These are phyloP conservation scores for Spheniscus mendiculus DNA, from an alignment of 2,113 vertebrate genomes.

Conservation along the genomic window DNA sequence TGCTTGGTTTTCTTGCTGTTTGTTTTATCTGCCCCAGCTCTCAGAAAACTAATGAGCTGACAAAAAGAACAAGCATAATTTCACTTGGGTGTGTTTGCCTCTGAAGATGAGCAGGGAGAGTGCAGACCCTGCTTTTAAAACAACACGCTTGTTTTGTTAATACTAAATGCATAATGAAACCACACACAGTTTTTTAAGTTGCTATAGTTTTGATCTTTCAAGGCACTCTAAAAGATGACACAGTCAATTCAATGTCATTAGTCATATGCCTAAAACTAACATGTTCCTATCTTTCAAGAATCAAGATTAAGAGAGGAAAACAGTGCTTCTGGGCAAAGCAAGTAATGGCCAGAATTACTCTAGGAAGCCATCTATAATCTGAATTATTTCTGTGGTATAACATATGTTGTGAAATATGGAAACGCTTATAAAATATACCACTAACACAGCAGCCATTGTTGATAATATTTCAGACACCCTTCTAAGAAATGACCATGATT, in stretches of 20 bases:
- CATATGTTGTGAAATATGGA: background rate
- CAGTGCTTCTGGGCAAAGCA: background rate
- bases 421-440: background rate
- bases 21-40: background rate
- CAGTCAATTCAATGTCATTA: background rate
- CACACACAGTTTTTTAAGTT: background rate
- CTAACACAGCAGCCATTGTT: background rate
- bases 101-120: background rate
- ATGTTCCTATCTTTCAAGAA: background rate
- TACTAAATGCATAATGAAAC: background rate
- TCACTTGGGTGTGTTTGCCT: background rate
- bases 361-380: background rate
- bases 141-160: background rate
- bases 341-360: background rate
- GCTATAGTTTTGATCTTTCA: background rate
- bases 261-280: background rate
- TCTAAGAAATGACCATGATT: background rate
- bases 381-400: background rate
- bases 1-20: background rate
- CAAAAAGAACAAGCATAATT: background rate
- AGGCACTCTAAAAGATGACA: background rate
- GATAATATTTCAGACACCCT: background rate
- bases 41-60: background rate
- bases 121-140: background rate
- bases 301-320: background rate